Evolutionary conservation across 2,888 invertebrate species (phyloP), one percentile per base, ranked within the genome.

Genomic region (Sinodicranocentrus sp.): DNA sequence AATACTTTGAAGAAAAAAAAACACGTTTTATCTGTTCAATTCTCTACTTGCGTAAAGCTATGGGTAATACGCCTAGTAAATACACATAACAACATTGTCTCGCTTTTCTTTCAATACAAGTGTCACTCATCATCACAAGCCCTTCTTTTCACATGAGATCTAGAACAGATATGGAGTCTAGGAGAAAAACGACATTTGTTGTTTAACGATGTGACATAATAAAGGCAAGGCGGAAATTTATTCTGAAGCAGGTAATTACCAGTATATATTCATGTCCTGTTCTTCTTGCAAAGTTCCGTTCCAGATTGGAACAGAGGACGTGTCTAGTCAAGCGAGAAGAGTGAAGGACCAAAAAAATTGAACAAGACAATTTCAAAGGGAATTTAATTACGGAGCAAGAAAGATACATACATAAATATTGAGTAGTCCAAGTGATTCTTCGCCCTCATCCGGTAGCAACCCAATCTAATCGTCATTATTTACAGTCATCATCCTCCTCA

Each of bases 161-260:
- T 44, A 75, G 52, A 75, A 63, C 73, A 75, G 61, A 48, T 28
- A 52, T 19, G n/a, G n/a, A n/a, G n/a, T 63, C 63, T 44, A 75
- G 52, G 63, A 63, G 63, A 75, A 48, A 48, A 17, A 52, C 28
- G n/a, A 54, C 15, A 10, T 54, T 54, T 54, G 15, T 19, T 54
- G 68, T 25, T 33, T 33, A 23, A 5, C 39, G 65, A 65, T 65
- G 65, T 65, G 65, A 70, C 70, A 25, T 28, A 33, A 25, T 70
- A 26, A 52, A n/a, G 48, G 48, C 48, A 71, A 79, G 71, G 71
- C 71, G 78, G 78, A 79, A 63, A 71, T 79, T 71, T 71, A 79
- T 71, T 79, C 39, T 39, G 54, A 54, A 26, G 19, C 52, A 44
- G 70, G 78, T 71, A 79, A 79, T 79, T 79, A 79, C 78, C 39